Conservation (phyloP, 2,888 invertebrate species). For the Gryllus longicercus region DNA sequence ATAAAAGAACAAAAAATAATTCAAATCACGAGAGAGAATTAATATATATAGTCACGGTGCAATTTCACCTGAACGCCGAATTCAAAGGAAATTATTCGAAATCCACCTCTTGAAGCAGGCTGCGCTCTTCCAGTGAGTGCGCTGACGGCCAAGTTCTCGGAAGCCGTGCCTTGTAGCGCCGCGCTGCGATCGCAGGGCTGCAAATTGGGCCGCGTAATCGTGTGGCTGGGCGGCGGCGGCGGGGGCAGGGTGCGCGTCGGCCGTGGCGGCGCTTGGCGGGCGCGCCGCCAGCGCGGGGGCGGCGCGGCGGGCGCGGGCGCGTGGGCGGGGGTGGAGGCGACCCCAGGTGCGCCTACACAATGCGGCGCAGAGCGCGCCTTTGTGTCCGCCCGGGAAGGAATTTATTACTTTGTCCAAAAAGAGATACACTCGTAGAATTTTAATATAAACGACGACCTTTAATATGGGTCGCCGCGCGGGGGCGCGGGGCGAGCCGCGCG, state of each 20-base stretch:
- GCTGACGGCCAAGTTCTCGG: too few species aligned
- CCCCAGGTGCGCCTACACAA: not conserved
- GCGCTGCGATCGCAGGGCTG: too few species aligned
- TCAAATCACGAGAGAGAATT: too few species aligned
- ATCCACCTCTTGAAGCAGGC: too few species aligned
- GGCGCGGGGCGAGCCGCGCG: not conserved
- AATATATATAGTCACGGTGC: too few species aligned
- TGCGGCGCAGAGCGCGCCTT: not conserved
- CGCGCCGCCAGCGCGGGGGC: not conserved
- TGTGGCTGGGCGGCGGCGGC: not conserved
- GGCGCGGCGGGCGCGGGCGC: not conserved
- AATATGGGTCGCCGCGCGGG: not conserved
- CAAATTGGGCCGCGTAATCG: too few species aligned
- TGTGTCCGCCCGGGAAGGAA: not conserved
- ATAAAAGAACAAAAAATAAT: too few species aligned
- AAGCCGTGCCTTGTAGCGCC: too few species aligned
- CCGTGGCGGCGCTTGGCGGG: not conserved
- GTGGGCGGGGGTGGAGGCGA: not conserved
- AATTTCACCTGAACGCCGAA: too few species aligned
- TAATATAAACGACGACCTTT: slow-evolving; percentile 17
- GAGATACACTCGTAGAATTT: slow-evolving; percentile 17
- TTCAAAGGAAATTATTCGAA: too few species aligned
- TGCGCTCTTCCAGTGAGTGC: too few species aligned
- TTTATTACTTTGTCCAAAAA: slow-evolving; percentile 8
- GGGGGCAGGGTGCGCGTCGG: not conserved